Evolutionary conservation across 2,797 vertebrate genomes (phyloP).

Genomic region (Nannoperca australis): DNA sequence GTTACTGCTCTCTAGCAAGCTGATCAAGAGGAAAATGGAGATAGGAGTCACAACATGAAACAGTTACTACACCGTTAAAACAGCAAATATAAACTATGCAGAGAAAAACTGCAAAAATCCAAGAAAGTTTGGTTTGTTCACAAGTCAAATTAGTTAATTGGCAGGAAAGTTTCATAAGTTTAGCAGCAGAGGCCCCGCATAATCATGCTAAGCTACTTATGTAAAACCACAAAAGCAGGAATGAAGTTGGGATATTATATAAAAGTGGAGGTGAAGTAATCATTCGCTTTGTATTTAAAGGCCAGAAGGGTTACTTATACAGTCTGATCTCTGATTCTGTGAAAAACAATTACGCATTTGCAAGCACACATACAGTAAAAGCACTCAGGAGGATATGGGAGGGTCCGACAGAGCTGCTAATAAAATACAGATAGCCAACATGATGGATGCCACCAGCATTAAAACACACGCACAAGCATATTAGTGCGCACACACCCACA

Average conservation of each 20-base stretch:
- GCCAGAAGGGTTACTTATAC: not conserved
- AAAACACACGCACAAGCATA: constrained; percentile 28
- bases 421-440: constrained; percentile 23
- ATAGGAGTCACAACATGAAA: constrained; percentile 58
- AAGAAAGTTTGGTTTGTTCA: constrained; percentile 39
- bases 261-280: constrained; percentile 21
- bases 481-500: constrained; percentile 7
- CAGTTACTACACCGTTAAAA: constrained; percentile 27
- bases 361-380: constrained; percentile 20
- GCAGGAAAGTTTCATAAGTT: constrained; percentile 20
- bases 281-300: constrained; percentile 22
- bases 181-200: constrained; percentile 28
- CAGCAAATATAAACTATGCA: constrained; percentile 17
- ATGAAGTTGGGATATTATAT: constrained; percentile 28
- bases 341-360: constrained; percentile 17
- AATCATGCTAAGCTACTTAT: constrained; percentile 45
- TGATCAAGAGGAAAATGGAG: constrained; percentile 77
- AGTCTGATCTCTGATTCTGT: constrained; percentile 5
- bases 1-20: constrained; percentile 93
- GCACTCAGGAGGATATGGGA: not conserved
- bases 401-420: constrained; percentile 13
- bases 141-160: constrained; percentile 48
- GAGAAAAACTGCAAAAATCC: not conserved
- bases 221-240: constrained; percentile 40
- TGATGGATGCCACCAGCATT: constrained; percentile 17